Evolutionary conservation across 2,888 invertebrate genomes (phyloP).

Genomic region (Lasioglossum morio): DNA sequence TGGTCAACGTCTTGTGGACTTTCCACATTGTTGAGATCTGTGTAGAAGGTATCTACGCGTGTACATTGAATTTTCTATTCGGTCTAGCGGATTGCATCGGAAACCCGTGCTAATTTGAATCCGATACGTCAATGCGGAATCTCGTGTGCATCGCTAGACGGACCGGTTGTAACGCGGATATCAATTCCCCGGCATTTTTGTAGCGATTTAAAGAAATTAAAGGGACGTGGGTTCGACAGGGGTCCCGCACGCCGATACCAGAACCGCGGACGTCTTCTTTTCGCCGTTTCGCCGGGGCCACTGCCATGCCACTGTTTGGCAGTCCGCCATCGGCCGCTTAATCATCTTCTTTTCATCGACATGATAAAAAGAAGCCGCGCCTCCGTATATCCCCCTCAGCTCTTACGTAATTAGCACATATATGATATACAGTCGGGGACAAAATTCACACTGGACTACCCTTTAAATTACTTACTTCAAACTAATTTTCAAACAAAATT

Average conservation of each 20-base stretch:
- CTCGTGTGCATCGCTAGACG: constrained; percentile 4
- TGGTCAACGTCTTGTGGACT: too few species aligned
- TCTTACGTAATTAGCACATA: constrained; percentile 64
- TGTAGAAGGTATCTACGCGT: too few species aligned
- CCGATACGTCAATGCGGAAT: background rate
- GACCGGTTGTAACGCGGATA: constrained; percentile 17
- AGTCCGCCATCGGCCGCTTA: constrained; percentile 57
- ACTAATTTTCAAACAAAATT: too few species aligned
- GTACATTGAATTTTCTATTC: background rate
- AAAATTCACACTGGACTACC: background rate
- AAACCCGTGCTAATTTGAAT: background rate
- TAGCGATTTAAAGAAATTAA: constrained; percentile 57
- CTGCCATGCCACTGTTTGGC: constrained; percentile 57
- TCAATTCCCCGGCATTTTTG: constrained; percentile 37
- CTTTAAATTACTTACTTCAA: background rate
- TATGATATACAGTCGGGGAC: constrained; percentile 8
- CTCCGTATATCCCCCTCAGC: constrained; percentile 22
- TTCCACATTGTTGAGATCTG: too few species aligned
- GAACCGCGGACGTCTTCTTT: constrained; percentile 45
- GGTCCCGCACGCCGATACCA: constrained; percentile 44
- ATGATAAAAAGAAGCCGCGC: constrained; percentile 62
- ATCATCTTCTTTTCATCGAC: constrained; percentile 65
- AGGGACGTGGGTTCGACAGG: constrained; percentile 55
- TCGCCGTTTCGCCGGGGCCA: constrained; percentile 47
- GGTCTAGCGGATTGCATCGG: background rate